Conservation (phyloP, 1,140 invertebrate species). For the roundworm (Caenorhabditis elegans) region WBcel235 BX284604.4:12362001-12362500, state of each 20-base stretch:
- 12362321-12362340: too few species aligned
- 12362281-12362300: too few species aligned
- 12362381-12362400: slow-evolving; percentile 18
- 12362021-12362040: background rate
- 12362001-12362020: background rate
- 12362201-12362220: too few species aligned
- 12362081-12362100: background rate
- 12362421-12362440: background rate
- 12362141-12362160: too few species aligned
- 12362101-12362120: too few species aligned
- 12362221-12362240: too few species aligned
- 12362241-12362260: too few species aligned
- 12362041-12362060: background rate
- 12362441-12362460: background rate
- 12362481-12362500: background rate
- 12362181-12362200: too few species aligned
- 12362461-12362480: background rate
- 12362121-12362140: too few species aligned
- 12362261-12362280: too few species aligned
- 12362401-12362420: slow-evolving; percentile 1
- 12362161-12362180: too few species aligned
- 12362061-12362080: background rate
- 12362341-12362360: background rate
- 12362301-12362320: too few species aligned
- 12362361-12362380: background rate